These are phyloP conservation scores for Oreocharis arfaki DNA, from an alignment of 2,113 vertebrate genomes.

Conservation along the genomic window DNA sequence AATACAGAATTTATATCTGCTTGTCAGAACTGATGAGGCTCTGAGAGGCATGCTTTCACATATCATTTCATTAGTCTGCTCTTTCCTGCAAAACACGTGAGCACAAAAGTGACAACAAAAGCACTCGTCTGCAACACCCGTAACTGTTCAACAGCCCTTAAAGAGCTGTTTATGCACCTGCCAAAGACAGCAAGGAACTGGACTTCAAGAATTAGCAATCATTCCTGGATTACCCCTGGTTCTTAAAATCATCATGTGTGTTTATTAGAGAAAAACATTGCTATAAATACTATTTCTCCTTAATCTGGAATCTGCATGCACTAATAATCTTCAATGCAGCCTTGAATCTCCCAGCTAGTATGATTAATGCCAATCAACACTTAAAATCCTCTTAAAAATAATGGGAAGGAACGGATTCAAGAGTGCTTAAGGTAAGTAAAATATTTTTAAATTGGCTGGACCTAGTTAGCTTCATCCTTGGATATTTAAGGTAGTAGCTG, in stretches of 20 bases:
- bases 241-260: not conserved
- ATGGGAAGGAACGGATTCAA: not conserved
- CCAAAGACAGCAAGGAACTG: not conserved
- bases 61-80: not conserved
- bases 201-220: not conserved
- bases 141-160: not conserved
- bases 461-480: not conserved
- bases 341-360: not conserved
- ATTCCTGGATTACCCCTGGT: not conserved
- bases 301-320: not conserved
- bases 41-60: not conserved
- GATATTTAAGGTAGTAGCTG: not conserved
- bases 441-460: not conserved
- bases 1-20: not conserved
- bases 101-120: not conserved
- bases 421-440: not conserved
- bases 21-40: not conserved
- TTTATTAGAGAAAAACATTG: not conserved
- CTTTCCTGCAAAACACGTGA: not conserved
- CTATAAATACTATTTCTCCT: not conserved
- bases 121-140: rapidly evolving
- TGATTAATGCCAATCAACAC: not conserved
- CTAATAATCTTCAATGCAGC: not conserved
- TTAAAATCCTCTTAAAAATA: not conserved
- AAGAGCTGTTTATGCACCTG: not conserved